Evolutionary conservation across 1,140 invertebrate species (phyloP).

Genomic region (Temnothorax longispinosus): DNA sequence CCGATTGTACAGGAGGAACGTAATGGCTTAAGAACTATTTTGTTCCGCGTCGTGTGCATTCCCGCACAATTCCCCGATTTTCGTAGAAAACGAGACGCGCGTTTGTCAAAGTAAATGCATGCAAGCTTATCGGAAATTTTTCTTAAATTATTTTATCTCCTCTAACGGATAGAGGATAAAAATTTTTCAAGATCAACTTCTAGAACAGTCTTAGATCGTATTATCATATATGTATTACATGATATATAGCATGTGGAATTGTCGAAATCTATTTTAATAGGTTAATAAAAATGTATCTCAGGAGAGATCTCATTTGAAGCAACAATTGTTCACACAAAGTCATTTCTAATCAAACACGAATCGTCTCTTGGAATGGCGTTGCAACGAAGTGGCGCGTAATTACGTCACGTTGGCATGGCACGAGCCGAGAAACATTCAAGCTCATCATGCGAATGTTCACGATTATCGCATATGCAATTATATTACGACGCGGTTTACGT

Average conservation of each 20-base stretch:
- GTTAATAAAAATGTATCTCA: not conserved
- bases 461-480: slow-evolving; percentile 36
- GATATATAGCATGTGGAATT: not conserved
- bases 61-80: not conserved
- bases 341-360: not conserved
- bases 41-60: not conserved
- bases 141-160: not conserved
- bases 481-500: slow-evolving; percentile 19
- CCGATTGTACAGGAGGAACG: slow-evolving; percentile 8
- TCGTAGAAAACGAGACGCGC: not conserved
- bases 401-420: slow-evolving; percentile 48
- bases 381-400: slow-evolving; percentile 9
- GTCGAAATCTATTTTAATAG: not conserved
- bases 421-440: not conserved
- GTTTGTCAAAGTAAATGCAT: not conserved
- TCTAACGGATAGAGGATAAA: not conserved
- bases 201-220: not conserved
- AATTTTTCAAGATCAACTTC: not conserved
- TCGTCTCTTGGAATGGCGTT: not conserved
- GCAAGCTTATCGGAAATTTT: no score
- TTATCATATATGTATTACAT: not conserved
- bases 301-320: not conserved
- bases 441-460: slow-evolving; percentile 6
- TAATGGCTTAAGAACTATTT: not conserved
- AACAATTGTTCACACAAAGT: not conserved